These are phyloP conservation scores for Pseudomyrmex flavicornis DNA, from an alignment of 1,140 invertebrate species.

Conservation along the genomic window DNA sequence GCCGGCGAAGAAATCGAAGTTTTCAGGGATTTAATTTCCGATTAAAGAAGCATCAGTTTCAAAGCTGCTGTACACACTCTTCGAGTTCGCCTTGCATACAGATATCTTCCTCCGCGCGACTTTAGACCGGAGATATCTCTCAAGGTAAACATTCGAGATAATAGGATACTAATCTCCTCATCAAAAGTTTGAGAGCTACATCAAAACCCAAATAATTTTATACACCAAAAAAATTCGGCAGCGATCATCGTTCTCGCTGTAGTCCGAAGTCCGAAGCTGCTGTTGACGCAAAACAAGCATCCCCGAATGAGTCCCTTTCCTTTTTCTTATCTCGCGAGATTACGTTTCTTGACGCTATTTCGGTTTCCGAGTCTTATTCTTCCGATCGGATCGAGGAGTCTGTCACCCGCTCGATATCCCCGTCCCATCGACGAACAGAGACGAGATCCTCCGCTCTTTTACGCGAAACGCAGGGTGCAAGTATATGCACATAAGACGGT, in stretches of 20 bases:
- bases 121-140: not conserved
- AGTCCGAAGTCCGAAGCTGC: not conserved
- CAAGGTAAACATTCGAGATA: conserved; percentile 5
- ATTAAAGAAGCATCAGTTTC: conserved; percentile 52
- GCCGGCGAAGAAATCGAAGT: not conserved
- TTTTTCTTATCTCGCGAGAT: not conserved
- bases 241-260: not conserved
- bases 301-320: not conserved
- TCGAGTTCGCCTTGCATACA: not conserved
- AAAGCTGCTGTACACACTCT: conserved; percentile 9
- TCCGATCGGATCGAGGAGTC: conserved; percentile 22
- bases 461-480: not conserved
- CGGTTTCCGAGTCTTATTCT: conserved; percentile 30
- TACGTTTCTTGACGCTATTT: conserved; percentile 22
- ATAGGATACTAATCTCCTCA: not conserved
- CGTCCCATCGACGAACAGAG: conserved; percentile 13
- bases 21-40: conserved; percentile 42
- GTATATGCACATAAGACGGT: conserved; percentile 4
- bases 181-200: not conserved
- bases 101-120: not conserved
- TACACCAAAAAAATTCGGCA: conserved; percentile 1
- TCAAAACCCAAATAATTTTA: too few relatives aligned
- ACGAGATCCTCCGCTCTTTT: not conserved
- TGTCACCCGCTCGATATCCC: not conserved
- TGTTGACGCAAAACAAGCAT: not conserved